A percentile compares a stretch with the other conserved stretches of the same genome.
These are phyloP conservation scores for Microtus montanus DNA, from an alignment of 2,113 vertebrate genomes.

Conservation along the genomic window DNA sequence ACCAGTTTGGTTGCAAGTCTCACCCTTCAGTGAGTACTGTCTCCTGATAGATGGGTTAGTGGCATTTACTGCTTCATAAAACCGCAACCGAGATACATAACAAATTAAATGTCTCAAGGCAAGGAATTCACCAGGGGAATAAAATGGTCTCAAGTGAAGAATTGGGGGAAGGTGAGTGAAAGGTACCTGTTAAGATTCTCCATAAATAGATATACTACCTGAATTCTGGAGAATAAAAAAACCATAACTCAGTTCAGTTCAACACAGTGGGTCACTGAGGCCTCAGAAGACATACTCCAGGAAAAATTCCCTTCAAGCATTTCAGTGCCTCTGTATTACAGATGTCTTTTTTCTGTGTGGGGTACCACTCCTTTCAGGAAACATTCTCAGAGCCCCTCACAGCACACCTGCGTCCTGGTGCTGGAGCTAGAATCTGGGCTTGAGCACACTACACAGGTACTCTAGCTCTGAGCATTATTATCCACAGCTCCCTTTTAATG, in stretches of 20 bases:
- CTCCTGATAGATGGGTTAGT: not conserved
- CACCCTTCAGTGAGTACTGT: not conserved
- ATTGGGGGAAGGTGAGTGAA: not conserved
- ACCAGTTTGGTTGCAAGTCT: not conserved
- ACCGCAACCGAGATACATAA: conserved; percentile 57
- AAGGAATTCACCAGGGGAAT: not conserved
- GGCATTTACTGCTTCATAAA: conserved; percentile 66
- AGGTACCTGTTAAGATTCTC: not conserved
- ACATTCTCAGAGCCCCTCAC: not conserved
- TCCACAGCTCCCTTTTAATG: too few relatives aligned
- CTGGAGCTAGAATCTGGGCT: not conserved
- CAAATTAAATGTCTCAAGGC: not conserved
- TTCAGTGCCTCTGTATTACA: not conserved
- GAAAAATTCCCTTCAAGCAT: not conserved
- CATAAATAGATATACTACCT: not conserved
- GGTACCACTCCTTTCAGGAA: not conserved
- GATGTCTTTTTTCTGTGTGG: not conserved
- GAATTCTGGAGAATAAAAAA: not conserved
- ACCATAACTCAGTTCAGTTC: not conserved
- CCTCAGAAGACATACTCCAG: not conserved
- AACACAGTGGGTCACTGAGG: not conserved
- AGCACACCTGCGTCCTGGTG: not conserved
- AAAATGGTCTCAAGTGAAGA: not conserved
- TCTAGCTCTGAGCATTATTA: too few relatives aligned
- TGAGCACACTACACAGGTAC: not conserved